Conservation (phyloP, 2,888 invertebrate species). For the Dicycla oo region DNA sequence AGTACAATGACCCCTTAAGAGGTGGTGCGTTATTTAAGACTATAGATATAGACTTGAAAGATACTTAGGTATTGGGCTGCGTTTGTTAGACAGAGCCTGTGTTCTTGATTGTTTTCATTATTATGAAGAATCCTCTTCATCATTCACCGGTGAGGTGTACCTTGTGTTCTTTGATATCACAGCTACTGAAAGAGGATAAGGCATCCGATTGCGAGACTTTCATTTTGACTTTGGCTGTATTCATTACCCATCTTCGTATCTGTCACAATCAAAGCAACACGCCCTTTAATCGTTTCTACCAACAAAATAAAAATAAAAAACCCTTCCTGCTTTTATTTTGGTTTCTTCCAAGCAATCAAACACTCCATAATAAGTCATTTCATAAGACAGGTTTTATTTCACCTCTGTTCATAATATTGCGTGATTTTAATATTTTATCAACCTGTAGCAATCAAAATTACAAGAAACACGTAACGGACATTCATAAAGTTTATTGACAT, state of each 20-base stretch:
- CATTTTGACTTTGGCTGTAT: too few species aligned
- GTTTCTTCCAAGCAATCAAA: not conserved
- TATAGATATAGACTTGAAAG: not conserved
- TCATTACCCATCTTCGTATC: too few species aligned
- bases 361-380: not conserved
- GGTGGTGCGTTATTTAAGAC: too few species aligned
- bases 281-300: not conserved
- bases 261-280: not conserved
- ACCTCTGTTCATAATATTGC: not conserved
- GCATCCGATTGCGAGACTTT: not conserved
- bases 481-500: slow-evolving; percentile 14
- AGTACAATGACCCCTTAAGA: too few species aligned
- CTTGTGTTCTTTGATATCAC: not conserved
- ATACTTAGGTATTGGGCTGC: not conserved
- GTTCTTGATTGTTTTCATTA: not conserved
- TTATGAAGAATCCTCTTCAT: too few species aligned
- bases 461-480: not conserved
- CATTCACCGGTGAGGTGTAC: too few species aligned
- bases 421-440: slow-evolving; percentile 1
- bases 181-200: not conserved
- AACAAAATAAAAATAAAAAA: not conserved
- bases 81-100: not conserved
- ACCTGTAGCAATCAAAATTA: not conserved
- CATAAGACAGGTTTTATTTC: not conserved
- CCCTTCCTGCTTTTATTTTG: not conserved